A percentile compares a stretch with the other conserved stretches of the same genome.
These are phyloP conservation scores for Lordiphosa fenestrarum DNA, from an alignment of 2,888 invertebrate species.

Conservation along the genomic window DNA sequence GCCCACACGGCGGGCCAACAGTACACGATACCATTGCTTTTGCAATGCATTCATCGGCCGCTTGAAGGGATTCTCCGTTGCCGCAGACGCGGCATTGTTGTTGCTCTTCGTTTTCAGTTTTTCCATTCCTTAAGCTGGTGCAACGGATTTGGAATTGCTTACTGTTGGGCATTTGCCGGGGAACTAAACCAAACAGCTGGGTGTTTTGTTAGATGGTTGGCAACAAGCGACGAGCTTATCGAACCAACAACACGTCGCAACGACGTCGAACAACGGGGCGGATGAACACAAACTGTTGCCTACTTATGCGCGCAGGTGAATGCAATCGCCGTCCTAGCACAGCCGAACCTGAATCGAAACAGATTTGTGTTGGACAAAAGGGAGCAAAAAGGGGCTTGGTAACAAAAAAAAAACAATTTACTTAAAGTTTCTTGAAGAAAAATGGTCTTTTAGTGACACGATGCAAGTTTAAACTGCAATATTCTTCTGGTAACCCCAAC, in stretches of 20 bases:
- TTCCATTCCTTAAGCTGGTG: conserved; percentile 41
- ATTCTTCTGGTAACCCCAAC: no score
- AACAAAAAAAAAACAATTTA: no score
- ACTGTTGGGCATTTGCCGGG: conserved; percentile 57
- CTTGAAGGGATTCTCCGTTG: conserved; percentile 75
- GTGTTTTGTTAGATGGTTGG: conserved; percentile 35
- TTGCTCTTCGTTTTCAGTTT: conserved; percentile 20
- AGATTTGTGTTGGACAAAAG: no score
- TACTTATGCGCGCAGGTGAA: conserved; percentile 2
- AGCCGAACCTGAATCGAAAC: no score
- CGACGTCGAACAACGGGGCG: conserved; percentile 34
- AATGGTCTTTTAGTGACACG: no score
- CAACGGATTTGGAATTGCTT: conserved; percentile 47
- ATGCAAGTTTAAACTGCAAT: no score
- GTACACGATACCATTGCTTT: conserved; percentile 79
- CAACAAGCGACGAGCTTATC: conserved; percentile 54
- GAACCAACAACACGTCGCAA: conserved; percentile 57
- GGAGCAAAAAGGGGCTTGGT: no score
- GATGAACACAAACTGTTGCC: conserved; percentile 33
- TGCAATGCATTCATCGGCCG: conserved; percentile 79
- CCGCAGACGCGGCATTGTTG: conserved; percentile 22
- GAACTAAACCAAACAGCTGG: conserved; percentile 41
- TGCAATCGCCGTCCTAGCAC: background rate
- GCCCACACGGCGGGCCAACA: conserved; percentile 77
- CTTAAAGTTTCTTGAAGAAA: no score